A percentile compares a stretch with the other conserved stretches of the same genome.
Conservation (phyloP, 2,797 vertebrate genomes). For the Rousettus madagascariensis region DNA sequence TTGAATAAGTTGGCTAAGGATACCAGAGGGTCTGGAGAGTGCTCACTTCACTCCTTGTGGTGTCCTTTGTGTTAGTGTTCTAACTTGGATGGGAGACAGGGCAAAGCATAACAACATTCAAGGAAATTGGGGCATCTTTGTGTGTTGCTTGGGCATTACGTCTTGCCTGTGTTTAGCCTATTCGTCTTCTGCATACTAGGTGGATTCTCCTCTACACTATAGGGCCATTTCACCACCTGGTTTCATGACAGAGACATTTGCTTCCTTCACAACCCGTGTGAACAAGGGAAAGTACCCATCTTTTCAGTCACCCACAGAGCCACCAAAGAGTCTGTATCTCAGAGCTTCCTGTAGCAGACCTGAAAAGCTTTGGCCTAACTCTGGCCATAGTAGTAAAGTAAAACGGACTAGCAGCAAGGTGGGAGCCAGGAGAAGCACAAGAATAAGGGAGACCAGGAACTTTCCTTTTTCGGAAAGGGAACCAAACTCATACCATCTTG, state of each 20-base stretch:
- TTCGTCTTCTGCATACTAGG: background rate
- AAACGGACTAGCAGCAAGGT: background rate
- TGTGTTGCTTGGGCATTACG: background rate
- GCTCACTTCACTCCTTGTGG: background rate
- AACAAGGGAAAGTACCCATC: background rate
- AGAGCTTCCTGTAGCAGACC: constrained; percentile 48
- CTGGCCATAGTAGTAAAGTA: background rate
- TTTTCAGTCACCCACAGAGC: constrained; percentile 8
- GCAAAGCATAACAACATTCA: background rate
- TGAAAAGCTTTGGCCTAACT: background rate
- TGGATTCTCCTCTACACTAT: background rate
- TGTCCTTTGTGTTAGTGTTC: background rate
- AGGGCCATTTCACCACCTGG: constrained; percentile 36
- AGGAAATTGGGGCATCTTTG: background rate
- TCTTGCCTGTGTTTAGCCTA: constrained; percentile 20
- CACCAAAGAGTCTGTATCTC: constrained; percentile 63
- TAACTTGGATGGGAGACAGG: background rate
- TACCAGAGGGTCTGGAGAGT: background rate
- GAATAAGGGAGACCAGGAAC: background rate
- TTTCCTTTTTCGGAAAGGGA: background rate
- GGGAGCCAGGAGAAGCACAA: background rate
- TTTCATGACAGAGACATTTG: constrained; percentile 42
- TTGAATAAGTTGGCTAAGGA: background rate
- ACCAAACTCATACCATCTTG: background rate
- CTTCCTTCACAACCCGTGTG: constrained; percentile 27